Conservation (phyloP, 2,888 invertebrate genomes). For the Rapana venosa region DNA sequence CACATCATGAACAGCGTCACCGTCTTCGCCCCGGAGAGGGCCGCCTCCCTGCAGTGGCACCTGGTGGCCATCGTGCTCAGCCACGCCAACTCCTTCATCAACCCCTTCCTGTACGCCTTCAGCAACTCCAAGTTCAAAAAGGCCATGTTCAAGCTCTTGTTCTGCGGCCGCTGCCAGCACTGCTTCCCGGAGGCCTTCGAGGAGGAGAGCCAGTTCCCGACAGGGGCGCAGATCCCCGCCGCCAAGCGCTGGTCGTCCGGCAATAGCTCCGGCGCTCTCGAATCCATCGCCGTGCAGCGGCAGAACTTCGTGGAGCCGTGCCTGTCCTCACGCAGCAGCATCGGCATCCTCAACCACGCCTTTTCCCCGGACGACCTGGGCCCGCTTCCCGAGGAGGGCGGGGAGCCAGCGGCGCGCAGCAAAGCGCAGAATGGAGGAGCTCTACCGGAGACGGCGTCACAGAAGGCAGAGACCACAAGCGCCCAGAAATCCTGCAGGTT, state of each 20-base stretch:
- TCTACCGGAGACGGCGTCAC: neutral
- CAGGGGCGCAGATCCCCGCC: no score
- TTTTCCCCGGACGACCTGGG: neutral
- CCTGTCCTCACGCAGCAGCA: neutral
- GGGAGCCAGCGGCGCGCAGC: neutral
- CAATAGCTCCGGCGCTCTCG: neutral
- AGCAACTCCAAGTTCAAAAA: slow-evolving; percentile 71
- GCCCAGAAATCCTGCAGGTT: neutral
- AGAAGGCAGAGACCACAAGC: no score
- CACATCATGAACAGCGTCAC: slow-evolving; percentile 71
- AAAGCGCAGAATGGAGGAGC: neutral
- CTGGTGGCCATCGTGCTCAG: slow-evolving; percentile 72
- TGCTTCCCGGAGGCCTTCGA: neutral
- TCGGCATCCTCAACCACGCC: neutral
- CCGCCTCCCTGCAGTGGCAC: slow-evolving; percentile 56
- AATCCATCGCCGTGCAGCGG: neutral
- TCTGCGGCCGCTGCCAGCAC: slow-evolving; percentile 32
- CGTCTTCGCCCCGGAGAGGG: slow-evolving; percentile 54
- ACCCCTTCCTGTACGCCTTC: slow-evolving; percentile 75
- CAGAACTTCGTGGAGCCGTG: neutral
- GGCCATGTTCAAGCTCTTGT: slow-evolving; percentile 66
- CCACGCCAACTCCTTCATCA: slow-evolving; percentile 75
- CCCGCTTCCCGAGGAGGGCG: neutral
- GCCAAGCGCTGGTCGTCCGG: neutral
- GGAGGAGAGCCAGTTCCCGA: neutral